Evolutionary conservation across 2,797 vertebrate species (phyloP).

Genomic region (Bucorvus abyssinicus): DNA sequence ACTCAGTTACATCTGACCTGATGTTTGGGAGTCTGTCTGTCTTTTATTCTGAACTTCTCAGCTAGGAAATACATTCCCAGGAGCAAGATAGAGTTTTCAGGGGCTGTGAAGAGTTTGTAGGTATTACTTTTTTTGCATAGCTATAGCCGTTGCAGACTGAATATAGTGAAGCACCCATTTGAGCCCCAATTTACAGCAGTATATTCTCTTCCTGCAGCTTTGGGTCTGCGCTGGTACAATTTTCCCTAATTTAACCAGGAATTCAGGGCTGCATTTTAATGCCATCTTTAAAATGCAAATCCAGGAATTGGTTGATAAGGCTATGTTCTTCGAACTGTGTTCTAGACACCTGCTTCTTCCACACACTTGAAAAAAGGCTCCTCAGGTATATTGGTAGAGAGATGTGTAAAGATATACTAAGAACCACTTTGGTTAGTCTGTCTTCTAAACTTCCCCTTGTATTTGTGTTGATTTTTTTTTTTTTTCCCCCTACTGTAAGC

Average conservation of each 20-base stretch:
- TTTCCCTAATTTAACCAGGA: not conserved
- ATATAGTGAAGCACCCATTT: not conserved
- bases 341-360: not conserved
- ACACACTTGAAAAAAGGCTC: not conserved
- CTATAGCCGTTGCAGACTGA: not conserved
- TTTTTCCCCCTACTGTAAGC: not conserved
- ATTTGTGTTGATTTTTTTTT: not conserved
- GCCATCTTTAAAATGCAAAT: not conserved
- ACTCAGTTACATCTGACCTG: not conserved
- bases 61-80: not conserved
- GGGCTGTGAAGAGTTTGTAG: fast-evolving
- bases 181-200: not conserved
- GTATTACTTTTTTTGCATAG: not conserved
- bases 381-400: not conserved
- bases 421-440: not conserved
- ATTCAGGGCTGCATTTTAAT: not conserved
- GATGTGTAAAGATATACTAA: not conserved
- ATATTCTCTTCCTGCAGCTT: not conserved
- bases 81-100: not conserved
- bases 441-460: not conserved
- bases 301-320: not conserved
- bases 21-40: not conserved
- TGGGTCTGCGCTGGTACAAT: not conserved
- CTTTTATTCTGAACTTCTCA: not conserved
- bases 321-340: not conserved